Conservation (phyloP, 2,113 vertebrate species). For the Callipepla californica region DNA sequence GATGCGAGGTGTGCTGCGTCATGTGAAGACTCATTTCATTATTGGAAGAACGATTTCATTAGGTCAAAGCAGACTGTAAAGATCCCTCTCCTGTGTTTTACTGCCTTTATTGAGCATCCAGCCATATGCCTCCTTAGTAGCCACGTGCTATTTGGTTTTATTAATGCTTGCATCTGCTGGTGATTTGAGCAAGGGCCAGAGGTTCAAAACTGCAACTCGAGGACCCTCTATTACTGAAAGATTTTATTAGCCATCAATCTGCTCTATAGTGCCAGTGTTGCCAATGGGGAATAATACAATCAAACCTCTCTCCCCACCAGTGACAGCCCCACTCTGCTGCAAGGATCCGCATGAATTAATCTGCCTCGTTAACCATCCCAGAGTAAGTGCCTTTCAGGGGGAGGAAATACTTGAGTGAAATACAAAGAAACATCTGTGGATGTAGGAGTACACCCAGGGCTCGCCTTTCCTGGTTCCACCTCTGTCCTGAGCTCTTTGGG, state of each 20-base stretch:
- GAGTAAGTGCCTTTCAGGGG: slow-evolving; percentile 34
- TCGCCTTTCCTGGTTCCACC: neutral
- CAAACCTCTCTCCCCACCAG: slow-evolving; percentile 36
- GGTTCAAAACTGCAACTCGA: slow-evolving; percentile 68
- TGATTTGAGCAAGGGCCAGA: slow-evolving; percentile 63
- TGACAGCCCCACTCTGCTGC: slow-evolving; percentile 44
- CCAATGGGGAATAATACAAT: slow-evolving; percentile 63
- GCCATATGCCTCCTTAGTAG: slow-evolving; percentile 52
- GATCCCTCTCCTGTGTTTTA: slow-evolving; percentile 23
- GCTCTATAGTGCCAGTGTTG: slow-evolving; percentile 52
- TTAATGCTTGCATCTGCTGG: slow-evolving; percentile 58
- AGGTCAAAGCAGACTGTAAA: slow-evolving; percentile 39
- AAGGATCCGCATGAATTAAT: slow-evolving; percentile 55
- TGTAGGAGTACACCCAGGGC: neutral
- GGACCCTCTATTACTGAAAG: slow-evolving; percentile 57
- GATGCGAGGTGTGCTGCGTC: neutral
- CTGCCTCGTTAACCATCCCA: slow-evolving; percentile 36
- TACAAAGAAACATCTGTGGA: slow-evolving; percentile 2
- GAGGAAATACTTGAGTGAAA: neutral
- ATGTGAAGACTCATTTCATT: neutral
- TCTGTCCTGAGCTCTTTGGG: neutral
- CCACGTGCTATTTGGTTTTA: slow-evolving; percentile 55
- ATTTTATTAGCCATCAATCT: slow-evolving; percentile 69
- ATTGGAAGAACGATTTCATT: neutral
- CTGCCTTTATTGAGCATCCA: slow-evolving; percentile 3